Evolutionary conservation across 2,888 invertebrate genomes (phyloP), one percentile per base, ranked within the genome.

Genomic region (Lepidocyrtinus sp.): DNA sequence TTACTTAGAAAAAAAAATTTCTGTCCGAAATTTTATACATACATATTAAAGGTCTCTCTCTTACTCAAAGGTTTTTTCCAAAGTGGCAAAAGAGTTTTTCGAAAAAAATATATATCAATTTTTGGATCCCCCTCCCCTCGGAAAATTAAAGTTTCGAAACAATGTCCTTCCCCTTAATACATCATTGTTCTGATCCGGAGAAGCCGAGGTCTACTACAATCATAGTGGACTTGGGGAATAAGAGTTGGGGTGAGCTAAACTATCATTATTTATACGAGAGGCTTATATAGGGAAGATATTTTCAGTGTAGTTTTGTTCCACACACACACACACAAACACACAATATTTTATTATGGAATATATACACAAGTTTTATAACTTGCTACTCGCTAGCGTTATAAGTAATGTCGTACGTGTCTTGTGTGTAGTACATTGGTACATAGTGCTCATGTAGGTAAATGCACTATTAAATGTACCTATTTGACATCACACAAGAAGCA

Each of bases 81-180:
- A 36, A 36, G 12, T 36, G 12, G 12, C 59, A 22, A 24, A 21
- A 46, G 27, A 27, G 9, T 36, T 36, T 36, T 36, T 21, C 9
- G 68, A 46, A 15, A 24, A 15, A 68, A 50, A 22, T 36, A 12
- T 79, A 74, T 68, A 74, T 79, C 73, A 74, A 74, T 74, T 63
- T 55, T 74, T 5, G 12, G 74, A 74, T 73, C 74, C 79, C 79
- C 79, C 79, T 79, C 79, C 79, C 79, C 79, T 79, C 74, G 74
- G 68, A 74, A 73, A 79, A 25, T 71, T 36, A 12, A 36, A 36
- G 36, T 74, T 79, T 79, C 79, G 74, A 73, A 79, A 79, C 69
- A 79, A 36, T 79, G 79, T 79, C 79, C 74, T 79, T 71, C 45
- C 22, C 24, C 26, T 2, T 22, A 12, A 22, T 62, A 71, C 26